These are phyloP conservation scores for Strix aluco DNA, from an alignment of 2,113 vertebrate genomes.

Conservation along the genomic window DNA sequence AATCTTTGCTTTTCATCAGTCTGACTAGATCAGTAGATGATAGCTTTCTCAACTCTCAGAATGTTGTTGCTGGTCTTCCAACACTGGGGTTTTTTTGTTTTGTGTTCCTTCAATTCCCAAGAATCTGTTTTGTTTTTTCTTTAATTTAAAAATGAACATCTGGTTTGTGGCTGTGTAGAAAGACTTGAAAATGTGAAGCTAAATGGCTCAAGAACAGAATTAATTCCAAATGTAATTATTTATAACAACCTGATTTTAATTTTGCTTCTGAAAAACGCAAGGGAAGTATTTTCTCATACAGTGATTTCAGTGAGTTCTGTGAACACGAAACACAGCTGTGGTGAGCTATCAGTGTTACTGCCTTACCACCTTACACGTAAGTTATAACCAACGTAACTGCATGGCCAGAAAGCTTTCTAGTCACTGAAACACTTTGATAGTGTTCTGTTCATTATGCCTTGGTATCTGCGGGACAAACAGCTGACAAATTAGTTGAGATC, in stretches of 20 bases:
- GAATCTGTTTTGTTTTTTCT: neutral
- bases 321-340: neutral
- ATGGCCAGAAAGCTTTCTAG: neutral
- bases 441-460: neutral
- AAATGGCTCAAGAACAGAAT: neutral
- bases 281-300: neutral
- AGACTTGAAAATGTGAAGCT: neutral
- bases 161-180: neutral
- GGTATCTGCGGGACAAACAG: neutral
- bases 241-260: neutral
- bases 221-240: neutral
- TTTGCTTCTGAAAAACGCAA: neutral
- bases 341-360: neutral
- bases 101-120: neutral
- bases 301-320: neutral
- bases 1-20: neutral
- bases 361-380: accelerated
- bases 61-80: neutral
- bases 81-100: neutral
- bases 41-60: neutral
- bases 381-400: neutral
- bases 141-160: neutral
- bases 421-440: neutral
- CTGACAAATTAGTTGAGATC: neutral
- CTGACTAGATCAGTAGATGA: neutral